Base-by-base conservation (phyloP, 2,888 invertebrate genomes). In the Xanthorhoe designata region DNA sequence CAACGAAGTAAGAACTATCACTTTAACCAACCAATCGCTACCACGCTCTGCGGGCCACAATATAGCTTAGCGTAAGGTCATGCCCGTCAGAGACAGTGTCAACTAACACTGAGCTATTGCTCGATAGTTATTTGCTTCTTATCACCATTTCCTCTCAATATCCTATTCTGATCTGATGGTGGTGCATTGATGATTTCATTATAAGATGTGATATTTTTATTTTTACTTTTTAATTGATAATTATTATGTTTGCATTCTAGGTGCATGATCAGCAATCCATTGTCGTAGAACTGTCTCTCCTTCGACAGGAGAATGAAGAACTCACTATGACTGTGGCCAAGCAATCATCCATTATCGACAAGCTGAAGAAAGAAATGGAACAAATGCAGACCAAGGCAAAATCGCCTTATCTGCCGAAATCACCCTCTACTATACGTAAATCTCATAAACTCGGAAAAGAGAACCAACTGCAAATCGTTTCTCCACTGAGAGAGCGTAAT, bases 271-370 rank as follows among this genome's bases (percentile, higher is more conserved):
- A 93, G 70, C 93, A 92, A 64, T 92, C 92, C 0, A 73, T 93
- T 15, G 93, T 92, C 0, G 91, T 92, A 0, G 93, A 93, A 66
- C 73, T 93, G 29, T 92, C 93, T 10, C 74, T 93, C 13, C 87
- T 93, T 38, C 91, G 92, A 1, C 93, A 93, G 77, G 93, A 93
- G 76, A 93, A 93, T 66, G 92, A 93, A 70, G 93, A 93, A 70
- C 76, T 93, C 19, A 79, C 90, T 0, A 86, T 92, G 87, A 87
- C 90, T 0, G 79, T 89, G 1, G 92, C 92, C 6, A 92, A 90
- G 65, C 92, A 93, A 70, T 85, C 90, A 0, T 93, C 92, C 1
- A 77, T 92, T 35, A 85, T 93, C 54, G 93, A 93, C 62, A 89
- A 92, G 76, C 79, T 93, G 77, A 91, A 89, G 74, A 91, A 87